Conservation (phyloP, 2,888 invertebrate species). For the Pseudanteris insignis region DNA sequence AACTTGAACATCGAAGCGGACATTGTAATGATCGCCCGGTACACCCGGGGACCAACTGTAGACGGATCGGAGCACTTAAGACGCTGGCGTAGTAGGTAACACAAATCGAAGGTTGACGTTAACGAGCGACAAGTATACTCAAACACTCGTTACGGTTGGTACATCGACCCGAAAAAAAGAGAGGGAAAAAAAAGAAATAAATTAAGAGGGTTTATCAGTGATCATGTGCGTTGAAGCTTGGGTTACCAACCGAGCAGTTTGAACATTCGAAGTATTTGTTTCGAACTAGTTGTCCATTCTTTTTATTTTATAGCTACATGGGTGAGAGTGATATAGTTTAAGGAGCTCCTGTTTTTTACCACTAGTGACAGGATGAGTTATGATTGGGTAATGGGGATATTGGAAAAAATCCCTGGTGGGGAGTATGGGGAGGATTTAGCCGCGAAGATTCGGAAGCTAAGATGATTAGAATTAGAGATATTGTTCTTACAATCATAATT, state of each 20-base stretch:
- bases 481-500: too few relatives aligned
- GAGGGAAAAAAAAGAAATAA: conserved; percentile 59
- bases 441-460: too few relatives aligned
- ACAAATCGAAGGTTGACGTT: conserved; percentile 52
- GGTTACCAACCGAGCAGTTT: conserved; percentile 42
- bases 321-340: too few relatives aligned
- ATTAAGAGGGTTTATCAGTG: conserved; percentile 61
- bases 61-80: conserved; percentile 2
- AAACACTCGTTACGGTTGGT: conserved; percentile 47
- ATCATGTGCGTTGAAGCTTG: conserved; percentile 59
- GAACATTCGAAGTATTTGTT: too few relatives aligned
- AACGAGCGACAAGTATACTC: conserved; percentile 47
- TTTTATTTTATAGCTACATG: too few relatives aligned
- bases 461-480: too few relatives aligned
- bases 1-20: conserved; percentile 24
- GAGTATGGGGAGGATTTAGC: too few relatives aligned
- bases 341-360: too few relatives aligned
- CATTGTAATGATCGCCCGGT: conserved; percentile 31
- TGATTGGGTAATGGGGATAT: too few relatives aligned
- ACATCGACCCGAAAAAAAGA: conserved; percentile 56
- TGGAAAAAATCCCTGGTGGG: too few relatives aligned
- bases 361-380: too few relatives aligned
- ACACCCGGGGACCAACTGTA: conserved; percentile 18
- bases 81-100: conserved; percentile 46
- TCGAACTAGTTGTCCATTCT: too few relatives aligned